Evolutionary conservation across 2,113 vertebrate genomes (phyloP).

Genomic region (Colius striatus): DNA sequence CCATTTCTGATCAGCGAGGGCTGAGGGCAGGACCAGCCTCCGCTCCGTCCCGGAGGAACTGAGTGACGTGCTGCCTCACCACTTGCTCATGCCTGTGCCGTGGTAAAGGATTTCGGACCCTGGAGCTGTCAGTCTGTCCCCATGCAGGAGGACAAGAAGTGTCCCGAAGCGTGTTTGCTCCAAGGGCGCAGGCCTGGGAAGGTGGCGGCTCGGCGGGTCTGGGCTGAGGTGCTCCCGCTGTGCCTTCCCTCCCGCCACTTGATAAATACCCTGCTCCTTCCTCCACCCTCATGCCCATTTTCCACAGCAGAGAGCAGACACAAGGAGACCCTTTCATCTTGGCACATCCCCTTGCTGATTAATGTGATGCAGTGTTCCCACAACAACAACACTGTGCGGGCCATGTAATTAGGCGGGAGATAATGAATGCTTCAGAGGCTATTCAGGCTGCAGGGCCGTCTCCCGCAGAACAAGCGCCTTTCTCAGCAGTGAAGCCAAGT

Average conservation of each 20-base stretch:
- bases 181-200: constrained; percentile 12
- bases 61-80: background rate
- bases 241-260: constrained; percentile 29
- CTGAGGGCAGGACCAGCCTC: background rate
- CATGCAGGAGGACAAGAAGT: background rate
- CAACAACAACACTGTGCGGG: constrained; percentile 61
- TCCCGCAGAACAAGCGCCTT: constrained; percentile 51
- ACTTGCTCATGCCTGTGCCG: background rate
- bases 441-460: constrained; percentile 50
- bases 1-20: background rate
- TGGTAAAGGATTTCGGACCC: background rate
- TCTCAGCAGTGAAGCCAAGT: constrained; percentile 72
- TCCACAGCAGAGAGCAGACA: constrained; percentile 69
- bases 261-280: constrained; percentile 47
- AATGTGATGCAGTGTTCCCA: constrained; percentile 67
- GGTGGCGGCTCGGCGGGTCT: background rate
- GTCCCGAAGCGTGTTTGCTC: background rate
- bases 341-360: constrained; percentile 68
- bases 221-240: constrained; percentile 36
- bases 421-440: constrained; percentile 64
- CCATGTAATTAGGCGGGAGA: constrained; percentile 66
- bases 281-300: constrained; percentile 55
- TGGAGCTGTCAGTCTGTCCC: background rate
- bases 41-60: background rate
- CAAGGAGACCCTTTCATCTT: constrained; percentile 73